Evolutionary conservation across 2,113 vertebrate genomes (phyloP).

Genomic region (Thryonomys swinderianus): DNA sequence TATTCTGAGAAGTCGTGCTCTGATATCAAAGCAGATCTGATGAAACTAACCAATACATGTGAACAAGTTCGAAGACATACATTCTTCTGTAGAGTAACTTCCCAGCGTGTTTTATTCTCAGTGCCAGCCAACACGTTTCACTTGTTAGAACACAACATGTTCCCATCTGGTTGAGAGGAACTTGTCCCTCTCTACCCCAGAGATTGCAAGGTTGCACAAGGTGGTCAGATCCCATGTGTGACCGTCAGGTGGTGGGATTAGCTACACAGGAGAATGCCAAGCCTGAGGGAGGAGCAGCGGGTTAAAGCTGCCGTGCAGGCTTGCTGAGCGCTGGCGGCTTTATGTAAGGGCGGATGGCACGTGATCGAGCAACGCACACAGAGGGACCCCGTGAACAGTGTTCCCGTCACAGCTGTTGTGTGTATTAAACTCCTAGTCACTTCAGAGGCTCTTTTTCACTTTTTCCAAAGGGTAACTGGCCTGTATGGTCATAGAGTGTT

Average conservation of each 20-base stretch:
- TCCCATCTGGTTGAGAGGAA: neutral
- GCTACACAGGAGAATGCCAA: neutral
- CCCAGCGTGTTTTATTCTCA: neutral
- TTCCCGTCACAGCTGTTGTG: neutral
- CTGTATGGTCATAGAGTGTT: slow-evolving; percentile 23
- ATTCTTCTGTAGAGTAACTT: slow-evolving; percentile 5
- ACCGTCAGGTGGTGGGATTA: neutral
- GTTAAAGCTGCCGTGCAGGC: neutral
- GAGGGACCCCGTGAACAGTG: neutral
- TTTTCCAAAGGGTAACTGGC: slow-evolving; percentile 6
- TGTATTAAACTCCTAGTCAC: neutral
- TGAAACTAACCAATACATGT: neutral
- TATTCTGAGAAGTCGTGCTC: slow-evolving; percentile 15
- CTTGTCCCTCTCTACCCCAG: neutral
- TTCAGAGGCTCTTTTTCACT: neutral
- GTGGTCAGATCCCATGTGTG: neutral
- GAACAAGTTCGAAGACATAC: neutral
- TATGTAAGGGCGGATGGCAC: neutral
- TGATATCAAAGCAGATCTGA: neutral
- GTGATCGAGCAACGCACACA: no score
- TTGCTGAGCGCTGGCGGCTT: neutral
- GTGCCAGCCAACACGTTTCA: neutral
- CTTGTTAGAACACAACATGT: neutral
- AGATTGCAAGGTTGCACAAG: neutral
- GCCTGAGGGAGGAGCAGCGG: neutral